phyloP scores from a whole-genome alignment of 2,113 vertebrate genomes.

The Mesocricetus auratus region DNA sequence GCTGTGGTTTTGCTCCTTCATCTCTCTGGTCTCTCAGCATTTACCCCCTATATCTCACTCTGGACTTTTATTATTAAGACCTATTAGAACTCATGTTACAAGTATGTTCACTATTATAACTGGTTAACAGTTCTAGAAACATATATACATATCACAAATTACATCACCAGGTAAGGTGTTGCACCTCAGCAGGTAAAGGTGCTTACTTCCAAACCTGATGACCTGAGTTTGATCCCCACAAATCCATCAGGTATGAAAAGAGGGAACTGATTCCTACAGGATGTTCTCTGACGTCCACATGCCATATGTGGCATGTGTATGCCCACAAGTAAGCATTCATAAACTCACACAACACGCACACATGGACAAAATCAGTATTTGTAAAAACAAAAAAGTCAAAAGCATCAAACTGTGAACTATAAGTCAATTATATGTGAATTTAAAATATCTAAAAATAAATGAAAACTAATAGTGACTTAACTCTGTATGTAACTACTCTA shows the following conservation, averaged over 20 bases:
- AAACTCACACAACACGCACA: neutral
- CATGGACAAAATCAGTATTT: neutral
- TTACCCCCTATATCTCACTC: too few relatives aligned
- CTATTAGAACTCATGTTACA: too few relatives aligned
- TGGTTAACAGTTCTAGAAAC: neutral
- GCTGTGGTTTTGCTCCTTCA: too few relatives aligned
- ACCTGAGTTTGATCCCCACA: neutral
- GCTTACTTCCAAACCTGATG: neutral
- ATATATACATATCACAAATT: neutral
- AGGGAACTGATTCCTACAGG: neutral
- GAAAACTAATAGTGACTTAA: conserved; percentile 42
- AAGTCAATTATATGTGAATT: conserved; percentile 7
- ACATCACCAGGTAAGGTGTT: too few relatives aligned
- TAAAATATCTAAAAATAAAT: conserved; percentile 56
- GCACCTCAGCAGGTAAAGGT: neutral
- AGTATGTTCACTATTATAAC: neutral
- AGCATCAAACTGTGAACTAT: neutral
- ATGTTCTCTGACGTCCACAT: neutral
- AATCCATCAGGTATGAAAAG: neutral
- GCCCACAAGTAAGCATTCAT: neutral
- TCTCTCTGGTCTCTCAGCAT: too few relatives aligned
- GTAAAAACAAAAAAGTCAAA: conserved; percentile 21
- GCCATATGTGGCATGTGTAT: neutral
- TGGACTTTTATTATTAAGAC: too few relatives aligned
- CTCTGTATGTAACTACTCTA: conserved; percentile 20